These are phyloP conservation scores for Polyploca ridens DNA, from an alignment of 2,888 invertebrate species.

Conservation along the genomic window DNA sequence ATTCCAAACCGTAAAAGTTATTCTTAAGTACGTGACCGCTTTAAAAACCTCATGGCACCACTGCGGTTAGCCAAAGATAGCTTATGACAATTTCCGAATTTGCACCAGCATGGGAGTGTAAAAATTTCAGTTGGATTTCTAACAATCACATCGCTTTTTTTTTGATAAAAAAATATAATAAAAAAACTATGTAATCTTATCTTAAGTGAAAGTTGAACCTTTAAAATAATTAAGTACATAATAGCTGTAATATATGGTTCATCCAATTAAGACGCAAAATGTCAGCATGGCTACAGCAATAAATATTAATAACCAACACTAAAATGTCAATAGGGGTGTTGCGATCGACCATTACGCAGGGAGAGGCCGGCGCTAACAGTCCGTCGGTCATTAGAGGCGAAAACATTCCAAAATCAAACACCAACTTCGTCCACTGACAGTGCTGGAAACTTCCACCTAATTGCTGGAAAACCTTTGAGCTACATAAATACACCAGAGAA, in stretches of 20 bases:
- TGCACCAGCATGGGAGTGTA: too few species aligned
- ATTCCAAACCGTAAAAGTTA: too few species aligned
- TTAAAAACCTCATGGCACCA: too few species aligned
- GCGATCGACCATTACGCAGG: constrained; percentile 62
- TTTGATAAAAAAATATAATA: too few species aligned
- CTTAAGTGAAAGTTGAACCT: too few species aligned
- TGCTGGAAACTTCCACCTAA: constrained; percentile 54
- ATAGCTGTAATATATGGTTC: not conserved
- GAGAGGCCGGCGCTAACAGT: constrained; percentile 42
- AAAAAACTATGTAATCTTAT: too few species aligned
- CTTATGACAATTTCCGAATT: too few species aligned
- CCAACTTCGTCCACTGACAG: constrained; percentile 63
- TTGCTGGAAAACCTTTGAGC: constrained; percentile 37
- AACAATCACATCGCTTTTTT: not conserved
- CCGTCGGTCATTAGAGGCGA: constrained; percentile 77
- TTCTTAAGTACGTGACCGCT: too few species aligned
- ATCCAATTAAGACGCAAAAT: constrained; percentile 37
- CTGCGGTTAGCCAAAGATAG: too few species aligned
- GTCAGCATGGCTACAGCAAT: constrained; percentile 47
- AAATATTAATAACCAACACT: constrained; percentile 62
- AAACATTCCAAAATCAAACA: constrained; percentile 76
- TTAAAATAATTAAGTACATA: too few species aligned
- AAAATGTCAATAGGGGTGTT: constrained; percentile 64
- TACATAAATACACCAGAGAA: constrained; percentile 49
- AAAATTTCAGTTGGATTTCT: too few species aligned